Base-by-base conservation (phyloP, 2,888 invertebrate species). In the Lumbricus terrestris region DNA sequence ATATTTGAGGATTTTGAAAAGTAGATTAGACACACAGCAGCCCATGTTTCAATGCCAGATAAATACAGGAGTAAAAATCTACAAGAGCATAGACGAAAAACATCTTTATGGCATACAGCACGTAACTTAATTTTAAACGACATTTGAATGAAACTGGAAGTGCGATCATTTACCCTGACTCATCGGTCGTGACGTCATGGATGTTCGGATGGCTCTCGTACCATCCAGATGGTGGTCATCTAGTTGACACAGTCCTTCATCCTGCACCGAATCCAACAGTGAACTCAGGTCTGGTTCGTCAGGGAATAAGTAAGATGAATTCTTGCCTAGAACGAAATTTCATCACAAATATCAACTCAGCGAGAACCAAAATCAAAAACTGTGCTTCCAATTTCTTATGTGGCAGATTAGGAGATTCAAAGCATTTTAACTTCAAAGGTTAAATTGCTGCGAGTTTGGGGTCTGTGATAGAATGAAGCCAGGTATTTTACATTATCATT, bases 221-320 rank as follows among this genome's bases (percentile, higher is more conserved):
- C 85, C 34, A 29, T 85, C 85, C 35, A 85, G 34, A 37, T 35
- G 35, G 8, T 37, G 35, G 37, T 85, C n/a, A 20, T 85, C 85
- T 15, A 23, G 37, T 16, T 85, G 85, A 85, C 85, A 85, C 20
- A 85, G 15, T 23, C 85, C 85, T 0, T 85, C 85, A 85, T 35
- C 85, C 23, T 85, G 85, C 37, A 85, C 85, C 6, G 85, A 85
- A 23, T 85, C 85, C 37, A 85, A 37, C 18, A 85, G 23, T 85
- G 85, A 34, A 35, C 85, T 85, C 85, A 85, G 37, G 85, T 85
- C 85, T 85, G 85, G 85, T 23, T 85, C 85, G 0, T 85, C 85
- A 1, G 34, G 85, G 85, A 85, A 85, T 16, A 85, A 37, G 85
- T 85, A 85, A 8, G 69, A 69, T 85, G 85, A 85, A 85, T 37